These are phyloP conservation scores for Halocaridina rubra DNA, from an alignment of 2,888 invertebrate genomes.

Conservation along the genomic window DNA sequence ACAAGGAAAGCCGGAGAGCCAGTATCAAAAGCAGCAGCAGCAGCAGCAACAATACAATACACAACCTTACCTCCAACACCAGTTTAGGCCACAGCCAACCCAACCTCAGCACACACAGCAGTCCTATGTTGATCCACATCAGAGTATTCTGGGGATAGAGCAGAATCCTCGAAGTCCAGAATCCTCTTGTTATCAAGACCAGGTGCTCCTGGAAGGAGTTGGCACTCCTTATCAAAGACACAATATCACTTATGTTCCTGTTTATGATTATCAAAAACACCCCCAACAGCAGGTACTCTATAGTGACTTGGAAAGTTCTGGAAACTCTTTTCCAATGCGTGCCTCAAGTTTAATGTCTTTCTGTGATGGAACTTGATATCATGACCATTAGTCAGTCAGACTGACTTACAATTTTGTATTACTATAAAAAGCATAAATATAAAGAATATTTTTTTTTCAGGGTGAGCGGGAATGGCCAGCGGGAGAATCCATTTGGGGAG, in stretches of 20 bases:
- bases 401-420: background rate
- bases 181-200: constrained; percentile 14
- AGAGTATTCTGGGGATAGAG: background rate
- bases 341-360: background rate
- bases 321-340: background rate
- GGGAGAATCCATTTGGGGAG: constrained; percentile 27
- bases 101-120: constrained; percentile 10
- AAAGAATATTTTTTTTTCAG: background rate
- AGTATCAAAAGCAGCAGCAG: background rate
- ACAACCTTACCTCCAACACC: constrained; percentile 5
- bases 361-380: background rate
- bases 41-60: background rate
- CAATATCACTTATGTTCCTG: constrained; percentile 26
- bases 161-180: background rate
- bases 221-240: background rate
- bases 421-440: no score
- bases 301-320: background rate
- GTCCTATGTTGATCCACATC: background rate
- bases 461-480: constrained; percentile 20
- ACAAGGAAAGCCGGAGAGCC: background rate
- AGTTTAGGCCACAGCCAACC: background rate
- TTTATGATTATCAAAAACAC: constrained; percentile 27
- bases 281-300: no score
- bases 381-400: background rate
- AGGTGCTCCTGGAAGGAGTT: background rate